phyloP scores from a whole-genome alignment of 1,140 invertebrate genomes.

The fruit fly (Drosophila melanogaster) region DNA sequence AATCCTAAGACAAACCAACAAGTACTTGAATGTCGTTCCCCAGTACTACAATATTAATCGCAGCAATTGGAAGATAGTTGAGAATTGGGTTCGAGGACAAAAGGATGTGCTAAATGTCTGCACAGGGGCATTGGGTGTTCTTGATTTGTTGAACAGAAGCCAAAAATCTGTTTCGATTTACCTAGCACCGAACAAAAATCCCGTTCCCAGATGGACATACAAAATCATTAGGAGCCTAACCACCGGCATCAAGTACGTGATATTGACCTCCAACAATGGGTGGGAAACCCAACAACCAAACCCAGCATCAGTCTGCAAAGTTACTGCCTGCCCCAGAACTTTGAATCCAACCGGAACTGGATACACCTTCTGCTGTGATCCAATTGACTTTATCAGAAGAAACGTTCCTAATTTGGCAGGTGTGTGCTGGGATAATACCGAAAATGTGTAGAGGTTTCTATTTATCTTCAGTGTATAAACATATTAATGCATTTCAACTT shows the following conservation, averaged over 20 bases:
- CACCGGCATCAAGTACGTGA: background rate
- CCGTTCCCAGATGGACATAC: background rate
- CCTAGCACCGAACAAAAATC: background rate
- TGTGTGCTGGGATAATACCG: background rate
- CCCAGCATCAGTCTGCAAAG: background rate
- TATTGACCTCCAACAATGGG: constrained; percentile 1
- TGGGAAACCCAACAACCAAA: background rate
- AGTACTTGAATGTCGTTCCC: constrained; percentile 9
- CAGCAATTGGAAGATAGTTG: constrained; percentile 12
- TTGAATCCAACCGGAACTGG: background rate
- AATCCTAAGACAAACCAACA: background rate
- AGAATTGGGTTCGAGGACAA: background rate
- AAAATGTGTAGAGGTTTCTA: too few relatives aligned
- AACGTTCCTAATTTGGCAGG: background rate
- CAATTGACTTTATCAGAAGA: background rate
- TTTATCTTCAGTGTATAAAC: too few relatives aligned
- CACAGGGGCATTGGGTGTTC: background rate
- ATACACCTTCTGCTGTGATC: constrained; percentile 21
- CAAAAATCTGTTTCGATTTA: background rate
- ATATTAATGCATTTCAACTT: too few relatives aligned
- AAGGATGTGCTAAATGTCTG: background rate
- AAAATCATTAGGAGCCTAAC: background rate
- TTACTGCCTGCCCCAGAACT: background rate
- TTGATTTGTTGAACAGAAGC: background rate
- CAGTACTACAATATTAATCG: constrained; percentile 11